phyloP scores from a whole-genome alignment of 2,888 invertebrate species.

The Eupithecia vulgata region DNA sequence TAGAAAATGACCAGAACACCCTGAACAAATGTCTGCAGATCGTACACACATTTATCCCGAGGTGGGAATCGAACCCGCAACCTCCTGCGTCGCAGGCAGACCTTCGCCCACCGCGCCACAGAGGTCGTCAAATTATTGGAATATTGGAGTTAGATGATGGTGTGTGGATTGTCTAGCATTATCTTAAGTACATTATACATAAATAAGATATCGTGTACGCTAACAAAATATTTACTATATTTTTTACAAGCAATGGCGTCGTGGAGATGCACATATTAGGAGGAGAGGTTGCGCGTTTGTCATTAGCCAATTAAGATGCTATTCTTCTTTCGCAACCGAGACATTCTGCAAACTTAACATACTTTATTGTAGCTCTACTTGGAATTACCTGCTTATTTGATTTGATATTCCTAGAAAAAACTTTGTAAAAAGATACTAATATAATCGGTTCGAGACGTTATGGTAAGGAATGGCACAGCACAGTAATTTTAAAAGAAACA shows the following conservation, averaged over 20 bases:
- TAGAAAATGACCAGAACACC: no score
- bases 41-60: no score
- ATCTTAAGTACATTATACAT: no score
- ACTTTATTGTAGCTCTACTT: conserved; percentile 18
- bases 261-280: conserved; percentile 23
- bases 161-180: no score
- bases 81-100: no score
- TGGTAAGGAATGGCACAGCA: conserved; percentile 14
- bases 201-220: not conserved
- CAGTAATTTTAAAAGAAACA: conserved; percentile 17
- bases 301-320: conserved; percentile 31
- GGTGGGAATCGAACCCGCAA: no score
- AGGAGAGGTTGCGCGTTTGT: conserved; percentile 21
- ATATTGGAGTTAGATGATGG: no score
- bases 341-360: conserved; percentile 21
- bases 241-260: conserved; percentile 10
- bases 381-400: conserved; percentile 14
- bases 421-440: conserved; percentile 8
- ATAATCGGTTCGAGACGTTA: conserved; percentile 10
- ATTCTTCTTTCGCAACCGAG: conserved; percentile 29
- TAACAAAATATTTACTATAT: conserved; percentile 22
- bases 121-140: no score
- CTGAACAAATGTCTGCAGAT: no score
- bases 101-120: no score
- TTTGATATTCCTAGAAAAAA: conserved; percentile 13